These are phyloP conservation scores for Homarus gammarus DNA, from an alignment of 2,888 invertebrate species.

Conservation along the genomic window DNA sequence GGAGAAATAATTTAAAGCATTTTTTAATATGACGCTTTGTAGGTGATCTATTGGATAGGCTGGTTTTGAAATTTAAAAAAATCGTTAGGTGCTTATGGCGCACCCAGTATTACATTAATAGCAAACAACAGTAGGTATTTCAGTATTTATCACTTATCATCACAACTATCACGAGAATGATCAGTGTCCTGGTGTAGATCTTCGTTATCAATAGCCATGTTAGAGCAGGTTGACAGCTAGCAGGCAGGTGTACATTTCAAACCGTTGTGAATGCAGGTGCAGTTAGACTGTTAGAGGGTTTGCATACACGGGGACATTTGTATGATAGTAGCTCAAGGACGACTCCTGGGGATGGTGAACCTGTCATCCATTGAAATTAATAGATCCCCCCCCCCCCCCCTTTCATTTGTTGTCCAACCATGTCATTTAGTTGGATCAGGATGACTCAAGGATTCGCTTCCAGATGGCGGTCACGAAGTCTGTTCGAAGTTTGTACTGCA, in stretches of 20 bases:
- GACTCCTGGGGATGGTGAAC: neutral
- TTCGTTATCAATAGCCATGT: too few relatives aligned
- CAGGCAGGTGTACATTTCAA: neutral
- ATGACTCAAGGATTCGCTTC: neutral
- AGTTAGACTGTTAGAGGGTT: too few relatives aligned
- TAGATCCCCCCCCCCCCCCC: neutral
- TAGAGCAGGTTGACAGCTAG: neutral
- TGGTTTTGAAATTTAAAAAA: too few relatives aligned
- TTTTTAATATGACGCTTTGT: too few relatives aligned
- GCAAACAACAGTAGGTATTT: too few relatives aligned
- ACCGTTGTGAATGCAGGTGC: neutral
- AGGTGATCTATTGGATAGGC: too few relatives aligned
- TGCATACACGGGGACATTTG: neutral
- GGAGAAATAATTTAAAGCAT: too few relatives aligned
- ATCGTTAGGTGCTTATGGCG: too few relatives aligned
- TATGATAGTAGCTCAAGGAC: conserved; percentile 2
- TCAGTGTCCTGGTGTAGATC: too few relatives aligned
- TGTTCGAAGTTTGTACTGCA: neutral
- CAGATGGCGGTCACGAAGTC: neutral
- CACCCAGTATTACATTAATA: too few relatives aligned
- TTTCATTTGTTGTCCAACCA: neutral
- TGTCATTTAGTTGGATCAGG: conserved; percentile 3
- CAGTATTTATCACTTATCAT: too few relatives aligned
- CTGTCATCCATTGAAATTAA: neutral
- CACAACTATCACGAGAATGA: too few relatives aligned